A percentile compares a stretch with the other conserved stretches of the same genome.
Conservation (phyloP, 1,140 invertebrate genomes). For the Caerostris darwini region DNA sequence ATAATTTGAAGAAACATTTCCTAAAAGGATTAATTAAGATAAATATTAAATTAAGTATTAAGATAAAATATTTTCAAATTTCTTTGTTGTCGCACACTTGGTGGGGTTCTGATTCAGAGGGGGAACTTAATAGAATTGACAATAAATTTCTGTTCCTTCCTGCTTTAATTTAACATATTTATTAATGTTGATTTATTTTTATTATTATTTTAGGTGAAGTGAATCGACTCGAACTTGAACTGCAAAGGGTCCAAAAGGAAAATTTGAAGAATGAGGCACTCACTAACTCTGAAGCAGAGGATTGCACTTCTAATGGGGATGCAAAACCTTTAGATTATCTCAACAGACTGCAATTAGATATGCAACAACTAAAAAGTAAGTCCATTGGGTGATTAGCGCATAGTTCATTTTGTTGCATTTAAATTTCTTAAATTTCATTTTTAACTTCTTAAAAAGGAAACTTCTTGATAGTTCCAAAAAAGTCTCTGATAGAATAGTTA, state of each 20-base stretch:
- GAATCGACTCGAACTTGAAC: conserved; percentile 68
- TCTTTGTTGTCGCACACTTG: too few species aligned
- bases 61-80: too few species aligned
- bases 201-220: conserved; percentile 69
- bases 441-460: too few species aligned
- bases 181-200: neutral
- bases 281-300: conserved; percentile 57
- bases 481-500: too few species aligned
- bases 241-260: conserved; percentile 76
- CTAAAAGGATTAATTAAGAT: too few species aligned
- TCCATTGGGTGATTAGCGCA: neutral
- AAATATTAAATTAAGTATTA: too few species aligned
- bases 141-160: too few species aligned
- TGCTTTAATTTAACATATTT: too few species aligned
- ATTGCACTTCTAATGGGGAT: conserved; percentile 64
- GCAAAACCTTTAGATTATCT: conserved; percentile 72
- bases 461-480: too few species aligned
- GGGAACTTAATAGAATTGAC: too few species aligned
- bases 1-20: too few species aligned
- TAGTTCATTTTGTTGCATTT: neutral
- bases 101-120: too few species aligned
- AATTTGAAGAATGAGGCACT: conserved; percentile 66
- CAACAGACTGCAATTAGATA: conserved; percentile 78
- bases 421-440: neutral
- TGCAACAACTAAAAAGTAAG: conserved; percentile 79